Evolutionary conservation across 1,140 invertebrate genomes (phyloP).

Genomic region (Ceratosolen fusciceps): DNA sequence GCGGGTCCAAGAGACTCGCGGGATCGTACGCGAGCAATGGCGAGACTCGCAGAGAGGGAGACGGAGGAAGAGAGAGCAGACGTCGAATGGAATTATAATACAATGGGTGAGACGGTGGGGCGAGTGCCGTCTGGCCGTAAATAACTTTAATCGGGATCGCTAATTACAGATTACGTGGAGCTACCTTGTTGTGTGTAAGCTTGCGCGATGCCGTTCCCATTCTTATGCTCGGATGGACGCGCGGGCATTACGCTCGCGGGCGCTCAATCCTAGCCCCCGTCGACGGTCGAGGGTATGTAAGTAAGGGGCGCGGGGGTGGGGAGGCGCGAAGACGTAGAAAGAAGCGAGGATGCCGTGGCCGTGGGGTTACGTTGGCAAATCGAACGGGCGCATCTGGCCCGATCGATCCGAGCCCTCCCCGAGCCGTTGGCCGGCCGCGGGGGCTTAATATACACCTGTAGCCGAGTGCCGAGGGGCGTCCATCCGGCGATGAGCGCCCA

Average conservation of each 20-base stretch:
- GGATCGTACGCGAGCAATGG: not conserved
- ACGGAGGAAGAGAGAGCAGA: conserved; percentile 49
- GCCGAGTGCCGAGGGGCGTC: conserved; percentile 42
- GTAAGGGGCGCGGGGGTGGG: not conserved
- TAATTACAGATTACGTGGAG: conserved; percentile 70
- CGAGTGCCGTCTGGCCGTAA: conserved; percentile 66
- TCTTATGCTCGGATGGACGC: conserved; percentile 61
- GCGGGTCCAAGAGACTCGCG: not conserved
- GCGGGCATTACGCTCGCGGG: conserved; percentile 45
- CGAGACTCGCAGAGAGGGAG: conserved; percentile 43
- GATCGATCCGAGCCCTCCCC: conserved; percentile 42
- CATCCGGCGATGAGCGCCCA: conserved; percentile 61
- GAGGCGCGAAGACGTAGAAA: not conserved
- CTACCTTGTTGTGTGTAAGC: conserved; percentile 57
- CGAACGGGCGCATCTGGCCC: conserved; percentile 33
- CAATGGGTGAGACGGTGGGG: conserved; percentile 70
- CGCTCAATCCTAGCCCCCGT: conserved; percentile 54
- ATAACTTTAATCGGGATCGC: conserved; percentile 71
- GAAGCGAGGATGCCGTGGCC: not conserved
- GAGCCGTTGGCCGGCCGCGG: conserved; percentile 31
- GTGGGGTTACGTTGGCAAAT: conserved; percentile 65
- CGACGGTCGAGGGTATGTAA: too few species aligned
- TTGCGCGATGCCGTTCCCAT: conserved; percentile 62
- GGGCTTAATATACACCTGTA: conserved; percentile 39
- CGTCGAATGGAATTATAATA: conserved; percentile 68